Percentiles rank a stretch among this genome's conserved stretches.
Conservation (phyloP, 2,888 invertebrate genomes). For the Sepioteuthis lessoniana region DNA sequence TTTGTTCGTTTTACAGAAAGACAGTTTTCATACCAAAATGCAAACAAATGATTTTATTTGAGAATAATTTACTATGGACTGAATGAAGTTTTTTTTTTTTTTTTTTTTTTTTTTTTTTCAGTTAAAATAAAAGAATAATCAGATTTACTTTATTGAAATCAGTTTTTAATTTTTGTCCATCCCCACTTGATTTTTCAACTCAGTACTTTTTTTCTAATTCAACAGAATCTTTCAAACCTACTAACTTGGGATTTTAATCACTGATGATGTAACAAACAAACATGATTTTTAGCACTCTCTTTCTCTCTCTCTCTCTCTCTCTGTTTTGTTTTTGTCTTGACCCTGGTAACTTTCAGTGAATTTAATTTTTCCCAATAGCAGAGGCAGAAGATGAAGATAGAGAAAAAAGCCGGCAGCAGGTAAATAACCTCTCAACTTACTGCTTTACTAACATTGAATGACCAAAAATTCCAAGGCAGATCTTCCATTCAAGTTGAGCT, state of each 20-base stretch:
- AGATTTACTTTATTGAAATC: too few relatives aligned
- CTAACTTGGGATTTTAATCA: conserved; percentile 15
- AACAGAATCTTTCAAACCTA: conserved; percentile 2
- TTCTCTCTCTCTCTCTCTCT: background rate
- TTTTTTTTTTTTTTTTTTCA: too few relatives aligned
- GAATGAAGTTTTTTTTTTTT: too few relatives aligned
- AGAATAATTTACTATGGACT: too few relatives aligned
- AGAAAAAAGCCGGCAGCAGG: conserved; percentile 47
- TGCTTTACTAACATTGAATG: conserved; percentile 33
- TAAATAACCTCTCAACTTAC: conserved; percentile 39
- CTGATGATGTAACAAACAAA: background rate
- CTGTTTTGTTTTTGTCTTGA: background rate
- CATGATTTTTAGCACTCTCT: background rate
- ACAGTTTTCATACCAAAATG: conserved; percentile 33
- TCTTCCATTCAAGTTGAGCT: conserved; percentile 24
- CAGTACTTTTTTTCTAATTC: background rate
- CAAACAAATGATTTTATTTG: background rate
- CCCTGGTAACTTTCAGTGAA: background rate
- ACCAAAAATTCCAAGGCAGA: background rate
- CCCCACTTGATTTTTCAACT: background rate
- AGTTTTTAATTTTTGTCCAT: background rate
- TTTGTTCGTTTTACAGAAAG: background rate
- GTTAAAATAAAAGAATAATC: too few relatives aligned
- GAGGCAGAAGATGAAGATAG: conserved; percentile 47
- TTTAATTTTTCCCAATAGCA: conserved; percentile 40